Base-by-base conservation (phyloP, 2,113 vertebrate species). In the Carassius gibelio region DNA sequence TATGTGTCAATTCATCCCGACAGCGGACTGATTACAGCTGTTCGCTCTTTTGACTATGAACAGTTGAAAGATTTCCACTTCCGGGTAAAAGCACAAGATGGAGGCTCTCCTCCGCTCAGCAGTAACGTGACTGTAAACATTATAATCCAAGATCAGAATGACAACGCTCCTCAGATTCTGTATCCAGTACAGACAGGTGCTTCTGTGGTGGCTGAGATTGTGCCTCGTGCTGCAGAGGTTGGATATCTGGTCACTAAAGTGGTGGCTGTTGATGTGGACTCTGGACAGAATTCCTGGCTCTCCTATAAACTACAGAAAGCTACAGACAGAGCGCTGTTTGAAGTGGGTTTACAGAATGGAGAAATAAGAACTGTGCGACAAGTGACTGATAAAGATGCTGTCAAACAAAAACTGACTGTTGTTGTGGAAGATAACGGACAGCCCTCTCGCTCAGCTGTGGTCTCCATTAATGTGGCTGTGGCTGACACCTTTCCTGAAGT, bases 401-500 rank as follows among this genome's bases (percentile, higher is more conserved):
- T 75, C 17, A 75, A 75, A 75, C 72, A 75, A 26, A 75, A 75
- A 26, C 72, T 75, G 8, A 50, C 72, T 75, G 72, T 75, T 75
- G 72, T 75, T 75, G 72, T 75, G 72, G 72, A 75, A 42, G 72
- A 75, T 75, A 75, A 75, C 45, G 72, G 72, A 75, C 72, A 75
- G 72, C 72, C 72, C 19, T 75, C 72, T 75, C 72, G 72, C 72
- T 75, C 72, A 48, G 72, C 72, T 75, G 42, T 75, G 72, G 72
- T 75, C 42, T 48, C 72, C 45, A 50, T 75, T 75, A 75, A 75
- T 5, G 42, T 75, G 19, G 72, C 72, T 48, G 45, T 48, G 0
- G 93, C 94, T 21, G 93, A 95, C 84, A 93, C 92, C 69, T 95
- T 95, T 85, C 94, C 94, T 30, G 91, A 95, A 92, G 88, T 93